Base-by-base conservation (phyloP, 2,797 vertebrate genomes). In the Hapalemur alaotrensis region DNA sequence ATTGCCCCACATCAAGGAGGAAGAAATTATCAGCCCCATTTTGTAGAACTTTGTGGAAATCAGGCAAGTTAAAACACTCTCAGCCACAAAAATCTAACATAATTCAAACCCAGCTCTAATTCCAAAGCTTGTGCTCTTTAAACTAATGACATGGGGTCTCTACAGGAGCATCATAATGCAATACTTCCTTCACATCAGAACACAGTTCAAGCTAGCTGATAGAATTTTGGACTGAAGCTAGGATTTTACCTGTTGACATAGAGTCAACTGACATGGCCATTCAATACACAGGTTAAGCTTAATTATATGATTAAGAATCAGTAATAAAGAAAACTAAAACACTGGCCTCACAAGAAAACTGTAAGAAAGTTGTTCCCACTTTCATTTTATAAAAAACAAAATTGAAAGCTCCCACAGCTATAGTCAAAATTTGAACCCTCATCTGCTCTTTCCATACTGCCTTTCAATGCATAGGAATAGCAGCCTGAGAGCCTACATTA, bases 351-450 rank as follows among this genome's bases (percentile, higher is more conserved):
- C 17, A 82, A 92, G 12, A 91, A 89, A 76, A 76, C 78, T 63
- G 91, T 88, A 83, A 87, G 54, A 86, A 94, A 94, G 30, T 30
- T 91, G 32, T n/a, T 91, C 76, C 30, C 22, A 87, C 46, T 92
- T 79, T 93, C 61, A 85, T 82, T 73, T 82, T 73, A 63, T 41
- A 65, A 80, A 57, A 88, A 90, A 70, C 1, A 83, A 93, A 69
- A 88, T 8, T 41, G 28, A 85, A 76, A 81, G 35, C 76, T 79
- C 41, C 52, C 50, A 30, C 1, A 85, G 67, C 32, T 94, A 75
- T 0, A 80, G 54, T 82, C 28, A 96, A 63, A 95, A 91, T 70
- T 35, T 83, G n/a, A 88, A 84, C 46, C 67, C 50, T 85, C 25
- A 65, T 32, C 6, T 92, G 17, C 25, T 93, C 91, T 87, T 87